Conservation (phyloP, 2,113 vertebrate species). For the Phyllostomus discolor region DNA sequence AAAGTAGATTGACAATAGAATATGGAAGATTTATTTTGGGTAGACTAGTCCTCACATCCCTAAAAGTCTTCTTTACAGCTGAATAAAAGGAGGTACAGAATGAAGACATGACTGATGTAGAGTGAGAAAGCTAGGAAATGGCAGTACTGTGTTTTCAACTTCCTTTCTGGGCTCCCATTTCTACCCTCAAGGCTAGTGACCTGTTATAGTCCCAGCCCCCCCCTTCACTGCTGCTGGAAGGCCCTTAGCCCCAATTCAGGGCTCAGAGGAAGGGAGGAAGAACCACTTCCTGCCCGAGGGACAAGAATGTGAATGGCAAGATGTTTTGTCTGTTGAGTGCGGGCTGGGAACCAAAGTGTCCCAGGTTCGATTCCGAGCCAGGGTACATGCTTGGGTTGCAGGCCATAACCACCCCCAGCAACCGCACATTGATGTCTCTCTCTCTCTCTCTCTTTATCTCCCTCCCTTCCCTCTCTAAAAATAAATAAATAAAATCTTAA, state of each 20-base stretch:
- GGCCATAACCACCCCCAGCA: no score
- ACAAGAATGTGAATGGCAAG: background rate
- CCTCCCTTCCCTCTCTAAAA: no score
- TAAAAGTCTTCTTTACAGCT: background rate
- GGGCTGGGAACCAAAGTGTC: no score
- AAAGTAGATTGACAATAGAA: background rate
- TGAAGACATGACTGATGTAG: background rate
- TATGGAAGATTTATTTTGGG: background rate
- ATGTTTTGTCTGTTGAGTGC: background rate
- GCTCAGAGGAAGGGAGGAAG: background rate
- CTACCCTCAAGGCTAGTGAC: background rate
- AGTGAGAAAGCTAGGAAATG: background rate
- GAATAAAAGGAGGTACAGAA: background rate
- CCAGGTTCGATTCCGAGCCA: no score
- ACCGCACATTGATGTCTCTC: no score
- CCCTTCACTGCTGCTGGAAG: fast-evolving
- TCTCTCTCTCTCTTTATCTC: no score
- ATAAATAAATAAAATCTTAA: no score
- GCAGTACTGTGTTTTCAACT: background rate
- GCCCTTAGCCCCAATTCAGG: no score
- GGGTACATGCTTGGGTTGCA: no score
- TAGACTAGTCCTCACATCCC: background rate
- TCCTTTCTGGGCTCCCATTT: background rate
- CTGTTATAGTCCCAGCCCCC: no score
- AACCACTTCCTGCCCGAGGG: background rate